Evolutionary conservation across 2,797 vertebrate genomes (phyloP).

Genomic region (Periparus ater): DNA sequence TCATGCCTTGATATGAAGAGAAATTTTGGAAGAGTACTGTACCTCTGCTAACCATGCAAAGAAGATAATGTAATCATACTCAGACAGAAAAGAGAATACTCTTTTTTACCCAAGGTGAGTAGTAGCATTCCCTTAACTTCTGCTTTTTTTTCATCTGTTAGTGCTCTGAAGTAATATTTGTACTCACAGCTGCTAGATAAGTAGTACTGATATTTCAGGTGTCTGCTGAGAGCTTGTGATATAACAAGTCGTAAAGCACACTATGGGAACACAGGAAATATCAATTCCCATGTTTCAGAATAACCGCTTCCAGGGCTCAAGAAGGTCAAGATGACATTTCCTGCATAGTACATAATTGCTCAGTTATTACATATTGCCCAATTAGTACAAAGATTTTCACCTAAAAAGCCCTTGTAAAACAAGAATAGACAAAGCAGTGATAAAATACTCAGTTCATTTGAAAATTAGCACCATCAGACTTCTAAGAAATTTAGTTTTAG

Average conservation of each 20-base stretch:
- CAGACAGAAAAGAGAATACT: neutral
- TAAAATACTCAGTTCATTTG: neutral
- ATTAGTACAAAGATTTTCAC: conserved; percentile 3
- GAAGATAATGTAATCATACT: neutral
- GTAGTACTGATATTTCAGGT: neutral
- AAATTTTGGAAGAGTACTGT: neutral
- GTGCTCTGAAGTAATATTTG: neutral
- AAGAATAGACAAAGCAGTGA: neutral
- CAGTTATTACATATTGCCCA: neutral
- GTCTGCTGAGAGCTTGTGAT: neutral
- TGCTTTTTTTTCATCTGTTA: neutral
- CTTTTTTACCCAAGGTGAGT: neutral
- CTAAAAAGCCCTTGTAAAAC: neutral
- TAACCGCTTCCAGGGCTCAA: conserved; percentile 12
- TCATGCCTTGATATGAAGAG: neutral
- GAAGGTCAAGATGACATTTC: conserved; percentile 46
- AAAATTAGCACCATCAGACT: neutral
- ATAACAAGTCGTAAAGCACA: conserved; percentile 4
- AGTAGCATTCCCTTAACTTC: neutral
- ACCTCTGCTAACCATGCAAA: neutral
- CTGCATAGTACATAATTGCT: neutral
- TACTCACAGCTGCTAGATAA: neutral
- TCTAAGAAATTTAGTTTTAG: neutral
- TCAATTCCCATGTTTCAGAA: conserved; percentile 41
- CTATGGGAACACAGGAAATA: conserved; percentile 35